Evolutionary conservation across 1,140 invertebrate species (phyloP).

Genomic region (Cydia pomonella): DNA sequence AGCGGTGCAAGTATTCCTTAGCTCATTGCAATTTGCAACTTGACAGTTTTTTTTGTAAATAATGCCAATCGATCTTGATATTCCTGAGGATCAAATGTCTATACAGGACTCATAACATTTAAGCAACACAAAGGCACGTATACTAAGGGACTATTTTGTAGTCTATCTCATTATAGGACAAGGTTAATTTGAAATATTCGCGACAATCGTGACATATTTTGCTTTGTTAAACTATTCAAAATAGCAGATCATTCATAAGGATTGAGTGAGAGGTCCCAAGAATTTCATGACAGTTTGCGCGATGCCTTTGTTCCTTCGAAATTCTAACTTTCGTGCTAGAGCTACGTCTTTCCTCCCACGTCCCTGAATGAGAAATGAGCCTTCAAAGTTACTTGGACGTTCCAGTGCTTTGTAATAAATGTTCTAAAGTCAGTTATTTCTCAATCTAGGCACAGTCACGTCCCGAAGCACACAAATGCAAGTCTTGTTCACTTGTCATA

Average conservation of each 20-base stretch:
- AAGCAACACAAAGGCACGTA: no score
- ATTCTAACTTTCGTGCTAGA: constrained; percentile 6
- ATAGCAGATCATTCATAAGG: background rate
- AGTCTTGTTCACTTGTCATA: background rate
- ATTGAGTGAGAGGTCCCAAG: background rate
- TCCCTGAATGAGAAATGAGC: constrained; percentile 8
- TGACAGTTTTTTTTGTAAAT: no score
- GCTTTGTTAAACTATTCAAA: no score
- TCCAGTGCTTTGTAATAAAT: background rate
- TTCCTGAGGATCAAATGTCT: no score
- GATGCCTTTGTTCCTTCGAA: background rate
- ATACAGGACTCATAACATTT: no score
- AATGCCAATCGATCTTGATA: no score
- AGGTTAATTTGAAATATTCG: no score
- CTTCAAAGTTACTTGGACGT: background rate
- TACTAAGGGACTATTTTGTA: no score
- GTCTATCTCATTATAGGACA: no score
- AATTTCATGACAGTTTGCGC: background rate
- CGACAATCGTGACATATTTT: no score
- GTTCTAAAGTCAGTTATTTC: constrained; percentile 10
- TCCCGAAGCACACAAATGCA: background rate
- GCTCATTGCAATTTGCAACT: no score
- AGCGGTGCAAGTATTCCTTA: no score
- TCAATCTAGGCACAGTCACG: constrained; percentile 10
- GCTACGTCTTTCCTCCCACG: background rate